Evolutionary conservation across 2,888 invertebrate genomes (phyloP).

Genomic region (Aleiodes leptofemur): DNA sequence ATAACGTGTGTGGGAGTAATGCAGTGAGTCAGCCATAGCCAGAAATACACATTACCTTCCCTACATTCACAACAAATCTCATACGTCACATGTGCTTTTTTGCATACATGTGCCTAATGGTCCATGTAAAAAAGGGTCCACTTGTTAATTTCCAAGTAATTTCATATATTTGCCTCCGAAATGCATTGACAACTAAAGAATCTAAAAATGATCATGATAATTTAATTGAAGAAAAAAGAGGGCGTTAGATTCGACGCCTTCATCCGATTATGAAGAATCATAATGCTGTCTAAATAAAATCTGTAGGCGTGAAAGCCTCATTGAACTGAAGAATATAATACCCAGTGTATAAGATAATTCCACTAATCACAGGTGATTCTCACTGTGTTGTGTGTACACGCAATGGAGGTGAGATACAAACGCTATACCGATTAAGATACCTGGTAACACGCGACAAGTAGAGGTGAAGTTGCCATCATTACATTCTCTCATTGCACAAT

Average conservation of each 20-base stretch:
- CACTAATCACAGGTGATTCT: conserved; percentile 39
- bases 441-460: conserved; percentile 28
- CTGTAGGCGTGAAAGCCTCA: conserved; percentile 34
- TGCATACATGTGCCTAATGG: neutral
- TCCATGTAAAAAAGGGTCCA: neutral
- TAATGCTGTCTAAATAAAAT: conserved; percentile 5
- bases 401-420: conserved; percentile 24
- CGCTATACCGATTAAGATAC: conserved; percentile 21
- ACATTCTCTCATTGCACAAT: conserved; percentile 43
- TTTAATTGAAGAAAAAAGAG: no score
- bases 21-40: conserved; percentile 66
- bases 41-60: conserved; percentile 64
- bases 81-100: conserved; percentile 56
- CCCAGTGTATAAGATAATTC: conserved; percentile 35
- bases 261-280: conserved; percentile 19
- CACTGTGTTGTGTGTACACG: conserved; percentile 14
- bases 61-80: conserved; percentile 65
- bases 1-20: conserved; percentile 65
- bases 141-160: no score
- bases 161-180: no score
- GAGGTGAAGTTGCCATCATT: conserved; percentile 35
- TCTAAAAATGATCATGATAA: no score
- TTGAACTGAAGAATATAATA: conserved; percentile 32
- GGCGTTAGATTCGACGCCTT: no score
- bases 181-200: no score